Evolutionary conservation across 2,113 vertebrate species (phyloP).

Genomic region (Ophthalmotilapia sp.): DNA sequence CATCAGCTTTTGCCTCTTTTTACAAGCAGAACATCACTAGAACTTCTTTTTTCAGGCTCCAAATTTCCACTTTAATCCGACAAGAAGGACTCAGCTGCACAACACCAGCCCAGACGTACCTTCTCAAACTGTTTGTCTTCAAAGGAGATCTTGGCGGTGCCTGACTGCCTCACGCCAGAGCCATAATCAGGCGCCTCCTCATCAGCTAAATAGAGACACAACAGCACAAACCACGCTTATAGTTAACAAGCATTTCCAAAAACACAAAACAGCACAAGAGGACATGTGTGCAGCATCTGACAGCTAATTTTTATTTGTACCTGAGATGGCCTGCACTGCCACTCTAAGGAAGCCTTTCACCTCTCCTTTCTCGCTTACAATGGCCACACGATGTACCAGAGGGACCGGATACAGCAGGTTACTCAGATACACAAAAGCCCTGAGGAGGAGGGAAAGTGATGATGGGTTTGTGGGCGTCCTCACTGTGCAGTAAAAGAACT

Average conservation of each 20-base stretch:
- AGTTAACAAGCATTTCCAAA: neutral
- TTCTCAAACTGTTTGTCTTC: slow-evolving; percentile 97
- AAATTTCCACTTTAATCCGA: neutral
- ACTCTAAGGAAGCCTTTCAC: slow-evolving; percentile 96
- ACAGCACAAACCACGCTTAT: neutral
- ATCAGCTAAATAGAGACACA: slow-evolving; percentile 75
- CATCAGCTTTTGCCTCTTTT: neutral
- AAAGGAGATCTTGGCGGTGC: slow-evolving; percentile 94
- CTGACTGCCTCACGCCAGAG: slow-evolving; percentile 91
- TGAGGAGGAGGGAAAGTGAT: slow-evolving; percentile 42
- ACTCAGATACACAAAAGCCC: slow-evolving; percentile 97
- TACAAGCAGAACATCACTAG: neutral
- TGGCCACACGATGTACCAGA: slow-evolving; percentile 91
- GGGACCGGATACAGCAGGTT: slow-evolving; percentile 96
- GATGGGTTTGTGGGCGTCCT: neutral
- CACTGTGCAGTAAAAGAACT: neutral
- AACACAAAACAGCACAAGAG: neutral
- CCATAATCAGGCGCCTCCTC: slow-evolving; percentile 97
- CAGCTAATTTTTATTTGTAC: slow-evolving; percentile 52
- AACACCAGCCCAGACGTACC: slow-evolving; percentile 59
- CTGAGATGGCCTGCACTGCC: slow-evolving; percentile 95
- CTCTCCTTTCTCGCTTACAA: slow-evolving; percentile 96
- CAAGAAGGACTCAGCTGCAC: neutral
- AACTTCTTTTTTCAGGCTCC: neutral
- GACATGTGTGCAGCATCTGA: neutral